Conservation (phyloP, 2,888 invertebrate species). For the Slavum lentiscoides region DNA sequence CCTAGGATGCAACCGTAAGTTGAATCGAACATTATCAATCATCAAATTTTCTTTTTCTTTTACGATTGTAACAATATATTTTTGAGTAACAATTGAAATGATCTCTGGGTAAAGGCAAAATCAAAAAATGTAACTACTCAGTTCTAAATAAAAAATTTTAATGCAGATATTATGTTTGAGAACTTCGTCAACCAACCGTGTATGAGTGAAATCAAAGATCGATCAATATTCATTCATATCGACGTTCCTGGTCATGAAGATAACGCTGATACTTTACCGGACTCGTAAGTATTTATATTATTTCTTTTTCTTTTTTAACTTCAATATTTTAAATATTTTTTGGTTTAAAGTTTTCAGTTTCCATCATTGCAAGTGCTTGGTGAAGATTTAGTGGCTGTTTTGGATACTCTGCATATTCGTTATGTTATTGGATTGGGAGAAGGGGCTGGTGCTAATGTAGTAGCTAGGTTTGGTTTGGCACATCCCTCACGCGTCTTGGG, state of each 20-base stretch:
- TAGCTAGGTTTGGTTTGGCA: slow-evolving; percentile 81
- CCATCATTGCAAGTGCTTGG: slow-evolving; percentile 81
- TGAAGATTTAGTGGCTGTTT: slow-evolving; percentile 77
- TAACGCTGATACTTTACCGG: slow-evolving; percentile 73
- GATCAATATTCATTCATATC: slow-evolving; percentile 84
- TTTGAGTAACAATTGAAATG: not conserved
- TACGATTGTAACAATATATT: not conserved
- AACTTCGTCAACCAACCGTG: slow-evolving; percentile 81
- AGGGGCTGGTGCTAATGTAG: slow-evolving; percentile 84
- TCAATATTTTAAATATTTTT: slow-evolving; percentile 27
- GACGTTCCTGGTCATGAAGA: slow-evolving; percentile 87
- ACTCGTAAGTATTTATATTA: slow-evolving; percentile 62
- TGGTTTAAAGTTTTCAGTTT: slow-evolving; percentile 70
- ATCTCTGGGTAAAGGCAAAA: not conserved
- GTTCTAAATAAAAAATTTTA: slow-evolving; percentile 49
- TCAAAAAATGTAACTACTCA: not conserved
- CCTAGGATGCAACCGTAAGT: slow-evolving; percentile 79
- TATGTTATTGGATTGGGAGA: slow-evolving; percentile 85
- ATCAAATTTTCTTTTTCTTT: too few species aligned
- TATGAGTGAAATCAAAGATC: slow-evolving; percentile 81
- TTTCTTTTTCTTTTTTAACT: not conserved
- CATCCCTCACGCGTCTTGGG: slow-evolving; percentile 79
- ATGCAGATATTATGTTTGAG: slow-evolving; percentile 77
- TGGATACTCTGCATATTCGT: slow-evolving; percentile 80
- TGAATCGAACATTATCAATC: not conserved